Evolutionary conservation across 2,888 invertebrate species (phyloP).

Genomic region (Acrocera orbiculus): DNA sequence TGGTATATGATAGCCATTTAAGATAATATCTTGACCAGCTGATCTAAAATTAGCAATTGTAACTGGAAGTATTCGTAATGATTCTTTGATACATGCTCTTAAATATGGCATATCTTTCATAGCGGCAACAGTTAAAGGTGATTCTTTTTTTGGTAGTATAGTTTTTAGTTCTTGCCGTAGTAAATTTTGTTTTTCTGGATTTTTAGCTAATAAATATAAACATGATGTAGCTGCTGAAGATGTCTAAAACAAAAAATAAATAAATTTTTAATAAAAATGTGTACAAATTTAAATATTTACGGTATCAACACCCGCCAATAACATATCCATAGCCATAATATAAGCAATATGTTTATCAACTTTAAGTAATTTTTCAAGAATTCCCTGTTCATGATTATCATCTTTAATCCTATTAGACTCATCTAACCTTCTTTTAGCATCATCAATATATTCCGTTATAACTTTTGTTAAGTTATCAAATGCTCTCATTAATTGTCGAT

Average conservation of each 20-base stretch:
- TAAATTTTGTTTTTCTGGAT: conserved; percentile 45
- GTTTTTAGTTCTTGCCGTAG: conserved; percentile 39
- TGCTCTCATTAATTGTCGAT: conserved; percentile 19
- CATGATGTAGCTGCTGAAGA: conserved; percentile 19
- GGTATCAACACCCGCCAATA: conserved; percentile 54
- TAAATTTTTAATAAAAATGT: background rate
- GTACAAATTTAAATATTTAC: conserved; percentile 31
- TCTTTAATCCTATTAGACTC: conserved; percentile 7
- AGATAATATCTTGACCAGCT: conserved; percentile 37
- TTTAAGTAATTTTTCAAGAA: conserved; percentile 43
- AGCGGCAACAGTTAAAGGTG: conserved; percentile 29
- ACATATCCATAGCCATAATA: conserved; percentile 53
- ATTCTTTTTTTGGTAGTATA: conserved; percentile 25
- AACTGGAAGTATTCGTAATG: conserved; percentile 43
- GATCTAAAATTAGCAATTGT: conserved; percentile 40
- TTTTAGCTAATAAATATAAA: conserved; percentile 35
- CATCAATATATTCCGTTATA: conserved; percentile 25
- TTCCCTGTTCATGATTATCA: conserved; percentile 26
- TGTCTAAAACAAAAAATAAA: conserved; percentile 15
- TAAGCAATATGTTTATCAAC: conserved; percentile 44
- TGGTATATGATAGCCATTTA: conserved; percentile 47
- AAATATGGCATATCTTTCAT: conserved; percentile 41
- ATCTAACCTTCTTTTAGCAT: conserved; percentile 22
- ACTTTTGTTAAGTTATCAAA: conserved; percentile 22
- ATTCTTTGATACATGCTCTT: conserved; percentile 57